Percentiles rank a stretch among this genome's conserved stretches.
These are phyloP conservation scores for Vombatus ursinus DNA, from an alignment of 2,113 vertebrate species.

Conservation along the genomic window DNA sequence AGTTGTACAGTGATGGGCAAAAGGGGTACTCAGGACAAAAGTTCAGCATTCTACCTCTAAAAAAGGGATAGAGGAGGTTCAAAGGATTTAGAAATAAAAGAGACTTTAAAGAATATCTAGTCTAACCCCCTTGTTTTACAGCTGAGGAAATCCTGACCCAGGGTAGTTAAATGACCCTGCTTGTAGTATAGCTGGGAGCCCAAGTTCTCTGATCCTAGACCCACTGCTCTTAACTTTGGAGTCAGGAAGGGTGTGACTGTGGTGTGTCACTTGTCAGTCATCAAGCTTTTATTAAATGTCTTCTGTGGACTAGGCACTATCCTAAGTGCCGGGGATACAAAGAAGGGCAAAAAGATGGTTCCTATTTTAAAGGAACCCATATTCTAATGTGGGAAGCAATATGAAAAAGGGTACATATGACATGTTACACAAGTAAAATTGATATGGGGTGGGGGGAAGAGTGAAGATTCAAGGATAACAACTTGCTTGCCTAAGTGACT, in stretches of 20 bases:
- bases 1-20: not conserved
- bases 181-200: no score
- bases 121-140: not conserved
- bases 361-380: not conserved
- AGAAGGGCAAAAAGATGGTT: not conserved
- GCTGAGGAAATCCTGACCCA: not conserved
- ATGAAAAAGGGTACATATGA: not conserved
- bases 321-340: not conserved
- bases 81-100: not conserved
- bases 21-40: not conserved
- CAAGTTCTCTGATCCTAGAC: not conserved
- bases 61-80: not conserved
- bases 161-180: not conserved
- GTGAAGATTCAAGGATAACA: not conserved
- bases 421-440: not conserved
- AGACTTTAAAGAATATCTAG: not conserved
- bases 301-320: not conserved
- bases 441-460: rapidly evolving
- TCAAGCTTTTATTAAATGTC: not conserved
- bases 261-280: not conserved
- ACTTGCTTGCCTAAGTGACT: not conserved
- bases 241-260: not conserved
- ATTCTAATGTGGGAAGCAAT: not conserved
- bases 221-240: not conserved
- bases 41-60: not conserved